Base-by-base conservation (phyloP, 1,140 invertebrate species). In the Leptopilina boulardi region DNA sequence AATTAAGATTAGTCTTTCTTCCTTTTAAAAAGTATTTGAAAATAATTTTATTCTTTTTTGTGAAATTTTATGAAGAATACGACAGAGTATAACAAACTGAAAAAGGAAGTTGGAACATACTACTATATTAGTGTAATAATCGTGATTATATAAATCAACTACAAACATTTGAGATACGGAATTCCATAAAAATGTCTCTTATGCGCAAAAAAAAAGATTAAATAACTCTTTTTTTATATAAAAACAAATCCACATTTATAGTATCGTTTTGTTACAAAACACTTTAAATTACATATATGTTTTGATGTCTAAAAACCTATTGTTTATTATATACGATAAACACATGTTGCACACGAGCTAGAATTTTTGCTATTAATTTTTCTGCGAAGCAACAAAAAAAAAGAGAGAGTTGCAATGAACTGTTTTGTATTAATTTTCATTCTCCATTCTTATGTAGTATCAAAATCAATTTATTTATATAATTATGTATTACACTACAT, bases 381-480 rank as follows among this genome's bases (percentile, higher is more conserved):
- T 66, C 42, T 51, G 15, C 13, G 1, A 30, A 30, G 56, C 30
- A 11, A 15, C 30, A 11, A 15, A 66, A 59, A 59, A 59, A 66
- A 66, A 21, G 56, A 66, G 56, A 66, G 56, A 66, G 56, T 30
- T 66, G 56, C 21, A 66, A 66, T 66, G 11, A 26, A 19, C 54
- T 59, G 19, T 11, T 34, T 34, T 23, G 21, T 26, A 59, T 23
- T 59, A 26, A 26, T 66, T 26, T 66, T 66, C n/a, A 47, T 66
- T 66, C 56, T 66, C 21, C 56, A 9, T 23, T 21, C 5, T 66
- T 23, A 15, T 54, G 10, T 13, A n/a, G 11, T 10, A 21, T 59
- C 9, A 59, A 59, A 59, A 59, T 26, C 56, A 11, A 19, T 23
- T 19, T 13, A 51, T 51, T 47, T 47, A 3, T 47, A 47, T 41